Conservation (phyloP, 2,113 vertebrate species). For the Orthonyx spaldingii region DNA sequence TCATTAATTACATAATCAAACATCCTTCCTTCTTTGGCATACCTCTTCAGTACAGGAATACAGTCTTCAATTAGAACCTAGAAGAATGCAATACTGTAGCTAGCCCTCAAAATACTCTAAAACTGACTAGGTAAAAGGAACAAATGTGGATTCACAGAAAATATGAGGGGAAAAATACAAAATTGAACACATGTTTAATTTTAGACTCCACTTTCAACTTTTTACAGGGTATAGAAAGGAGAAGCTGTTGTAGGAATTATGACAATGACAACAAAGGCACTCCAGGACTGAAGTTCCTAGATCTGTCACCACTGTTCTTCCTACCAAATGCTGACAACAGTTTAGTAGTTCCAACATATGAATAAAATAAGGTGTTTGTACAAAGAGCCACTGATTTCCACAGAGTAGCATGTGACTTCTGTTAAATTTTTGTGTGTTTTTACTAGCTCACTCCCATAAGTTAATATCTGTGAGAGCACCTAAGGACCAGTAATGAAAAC, state of each 20-base stretch:
- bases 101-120: not conserved
- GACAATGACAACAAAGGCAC: not conserved
- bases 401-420: not conserved
- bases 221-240: not conserved
- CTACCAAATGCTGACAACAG: not conserved
- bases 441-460: not conserved
- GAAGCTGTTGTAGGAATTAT: not conserved
- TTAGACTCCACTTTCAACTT: not conserved
- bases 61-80: constrained; percentile 96
- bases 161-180: not conserved
- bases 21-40: constrained; percentile 89
- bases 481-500: not conserved
- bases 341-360: rapidly evolving
- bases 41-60: constrained; percentile 94
- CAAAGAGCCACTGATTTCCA: not conserved
- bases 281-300: not conserved
- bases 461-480: not conserved
- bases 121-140: not conserved
- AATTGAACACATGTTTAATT: not conserved
- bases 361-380: not conserved
- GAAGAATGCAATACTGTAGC: not conserved
- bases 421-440: not conserved
- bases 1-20: constrained; percentile 99
- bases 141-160: not conserved
- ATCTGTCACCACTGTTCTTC: not conserved